A percentile compares a stretch with the other conserved stretches of the same genome.
phyloP scores from a whole-genome alignment of 2,113 vertebrate genomes.

The Gnathochromis pfefferi region DNA sequence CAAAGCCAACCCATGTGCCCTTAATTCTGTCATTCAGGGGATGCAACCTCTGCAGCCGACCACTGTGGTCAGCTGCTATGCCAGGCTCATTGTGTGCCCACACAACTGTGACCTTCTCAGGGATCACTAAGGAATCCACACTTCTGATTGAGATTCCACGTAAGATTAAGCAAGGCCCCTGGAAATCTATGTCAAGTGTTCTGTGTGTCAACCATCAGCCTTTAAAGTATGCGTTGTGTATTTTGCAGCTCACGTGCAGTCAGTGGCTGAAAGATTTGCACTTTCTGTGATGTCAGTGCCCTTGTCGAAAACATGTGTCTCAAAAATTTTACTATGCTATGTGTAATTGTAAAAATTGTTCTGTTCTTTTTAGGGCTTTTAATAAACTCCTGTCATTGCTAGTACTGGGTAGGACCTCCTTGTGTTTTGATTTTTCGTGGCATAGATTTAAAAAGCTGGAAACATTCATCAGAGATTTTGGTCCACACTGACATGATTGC shows the following conservation, averaged over 20 bases:
- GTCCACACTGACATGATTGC: not conserved
- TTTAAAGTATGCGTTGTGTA: not conserved
- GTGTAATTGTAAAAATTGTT: not conserved
- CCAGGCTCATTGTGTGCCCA: constrained; percentile 1
- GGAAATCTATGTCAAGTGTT: constrained; percentile 31
- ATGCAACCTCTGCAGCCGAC: not conserved
- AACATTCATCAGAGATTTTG: not conserved
- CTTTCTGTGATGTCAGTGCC: not conserved
- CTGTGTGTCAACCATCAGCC: not conserved
- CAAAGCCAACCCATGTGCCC: not conserved
- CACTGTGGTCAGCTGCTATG: not conserved
- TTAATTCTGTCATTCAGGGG: not conserved
- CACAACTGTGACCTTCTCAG: constrained; percentile 56
- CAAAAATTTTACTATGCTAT: not conserved
- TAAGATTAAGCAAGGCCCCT: constrained; percentile 19
- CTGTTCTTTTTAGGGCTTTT: not conserved
- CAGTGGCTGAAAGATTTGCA: not conserved
- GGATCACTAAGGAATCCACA: constrained; percentile 39
- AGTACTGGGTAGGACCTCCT: not conserved
- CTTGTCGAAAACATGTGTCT: not conserved
- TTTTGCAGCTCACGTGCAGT: not conserved
- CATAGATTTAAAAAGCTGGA: not conserved
- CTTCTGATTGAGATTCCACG: constrained; percentile 45
- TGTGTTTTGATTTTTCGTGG: not conserved
- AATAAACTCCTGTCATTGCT: not conserved